Conservation (phyloP, 2,888 invertebrate species). For the Antitype chi region DNA sequence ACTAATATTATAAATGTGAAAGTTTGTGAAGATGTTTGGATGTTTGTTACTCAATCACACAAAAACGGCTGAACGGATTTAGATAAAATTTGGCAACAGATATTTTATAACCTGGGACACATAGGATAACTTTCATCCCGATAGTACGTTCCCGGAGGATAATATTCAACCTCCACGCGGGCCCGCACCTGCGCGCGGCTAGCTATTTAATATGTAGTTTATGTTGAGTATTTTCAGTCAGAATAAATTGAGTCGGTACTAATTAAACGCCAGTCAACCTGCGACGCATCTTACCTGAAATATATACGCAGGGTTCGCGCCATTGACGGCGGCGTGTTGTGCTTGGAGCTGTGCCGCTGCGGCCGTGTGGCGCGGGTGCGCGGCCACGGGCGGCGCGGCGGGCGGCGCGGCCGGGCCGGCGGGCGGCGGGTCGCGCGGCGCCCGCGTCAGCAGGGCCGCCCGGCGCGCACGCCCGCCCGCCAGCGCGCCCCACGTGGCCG, state of each 20-base stretch:
- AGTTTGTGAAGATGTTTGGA: too few species aligned
- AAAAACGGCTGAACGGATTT: too few species aligned
- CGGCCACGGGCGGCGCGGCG: constrained; percentile 91
- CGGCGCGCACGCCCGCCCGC: constrained; percentile 94
- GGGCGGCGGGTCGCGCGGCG: constrained; percentile 93
- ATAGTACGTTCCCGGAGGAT: too few species aligned
- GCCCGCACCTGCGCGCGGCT: too few species aligned
- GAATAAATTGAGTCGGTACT: neutral
- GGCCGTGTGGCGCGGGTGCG: constrained; percentile 93
- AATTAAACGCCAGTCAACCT: neutral
- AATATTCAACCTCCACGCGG: too few species aligned
- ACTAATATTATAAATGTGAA: too few species aligned
- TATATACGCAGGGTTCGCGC: constrained; percentile 92
- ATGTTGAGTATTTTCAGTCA: neutral
- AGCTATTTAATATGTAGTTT: neutral
- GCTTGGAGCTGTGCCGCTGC: constrained; percentile 95
- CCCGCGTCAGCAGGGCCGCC: constrained; percentile 94
- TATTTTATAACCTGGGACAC: too few species aligned
- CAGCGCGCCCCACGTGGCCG: constrained; percentile 92
- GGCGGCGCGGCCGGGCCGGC: constrained; percentile 93
- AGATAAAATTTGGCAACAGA: too few species aligned
- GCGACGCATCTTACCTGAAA: constrained; percentile 81
- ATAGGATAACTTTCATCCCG: too few species aligned
- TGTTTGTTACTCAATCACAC: too few species aligned
- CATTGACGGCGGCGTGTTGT: constrained; percentile 93